Base-by-base conservation (phyloP, 2,113 vertebrate genomes). In the Tympanuchus pallidicinctus region DNA sequence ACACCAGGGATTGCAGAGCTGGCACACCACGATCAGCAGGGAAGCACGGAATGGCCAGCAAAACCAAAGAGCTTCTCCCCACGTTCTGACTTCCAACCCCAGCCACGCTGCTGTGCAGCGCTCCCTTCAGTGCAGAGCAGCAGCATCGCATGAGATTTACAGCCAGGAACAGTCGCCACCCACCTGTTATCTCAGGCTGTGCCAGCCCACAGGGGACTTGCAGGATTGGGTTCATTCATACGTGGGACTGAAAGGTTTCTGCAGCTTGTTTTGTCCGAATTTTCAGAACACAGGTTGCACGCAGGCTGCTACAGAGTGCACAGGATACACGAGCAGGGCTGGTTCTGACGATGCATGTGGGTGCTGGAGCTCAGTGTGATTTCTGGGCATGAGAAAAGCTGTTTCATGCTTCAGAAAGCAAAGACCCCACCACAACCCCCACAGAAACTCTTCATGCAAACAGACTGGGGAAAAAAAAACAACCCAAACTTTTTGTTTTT, bases 281-380 rank as follows among this genome's bases (percentile, higher is more conserved):
- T 40, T 25, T 28, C 43, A 14, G 25, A 27, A 9, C 6, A 8
- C 25, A 11, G 9, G 30, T 1, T 10, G 40, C 1, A 4, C 13
- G 4, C 4, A 7, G 34, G 73, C 30, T 3, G 24, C 20, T n/a
- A 11, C 0, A 14, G 52, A 38, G 13, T 28, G 38, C 63, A 27
- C 22, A 32, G 43, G 25, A 19, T 22, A 16, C 22, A 6, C 5
- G 34, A 47, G 7, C 12, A 1, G 0, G 2, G 4, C 45, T 25
- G 1, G 2, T 11, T 11, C 1, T 11, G 40, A 2, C 1, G 38
- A 25, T 6, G 4, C 8, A 1, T 0, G 4, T 5, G 24, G 21
- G 28, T 45, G 61, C 67, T 10, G 38, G 59, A 56, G 52, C 60
- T 48, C 21, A 7, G 1, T 28, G 36, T 21, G 42, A 17, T 24